These are phyloP conservation scores for Labeo catla DNA, from an alignment of 2,113 vertebrate genomes.

Conservation along the genomic window DNA sequence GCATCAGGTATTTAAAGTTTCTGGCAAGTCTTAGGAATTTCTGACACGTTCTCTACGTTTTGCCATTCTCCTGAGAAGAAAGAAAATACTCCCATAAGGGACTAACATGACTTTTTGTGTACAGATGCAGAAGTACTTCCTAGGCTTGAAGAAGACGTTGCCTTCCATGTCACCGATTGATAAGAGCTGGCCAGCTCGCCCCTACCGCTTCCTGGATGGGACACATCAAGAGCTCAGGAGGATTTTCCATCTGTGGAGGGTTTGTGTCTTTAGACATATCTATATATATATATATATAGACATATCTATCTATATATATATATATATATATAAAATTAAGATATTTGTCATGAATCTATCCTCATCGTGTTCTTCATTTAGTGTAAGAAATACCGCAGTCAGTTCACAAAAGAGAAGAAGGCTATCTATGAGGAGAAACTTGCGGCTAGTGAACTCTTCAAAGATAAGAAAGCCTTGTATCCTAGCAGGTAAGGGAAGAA, in stretches of 20 bases:
- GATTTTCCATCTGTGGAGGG: constrained; percentile 97
- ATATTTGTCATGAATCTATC: neutral
- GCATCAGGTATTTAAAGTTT: neutral
- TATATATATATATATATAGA: neutral
- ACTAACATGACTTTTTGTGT: constrained; percentile 10
- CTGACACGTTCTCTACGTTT: too few relatives aligned
- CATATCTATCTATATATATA: neutral
- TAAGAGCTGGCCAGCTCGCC: constrained; percentile 89
- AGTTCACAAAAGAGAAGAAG: constrained; percentile 94
- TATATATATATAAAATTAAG: neutral
- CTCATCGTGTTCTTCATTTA: constrained; percentile 58
- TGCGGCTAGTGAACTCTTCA: constrained; percentile 96
- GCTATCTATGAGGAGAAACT: constrained; percentile 95
- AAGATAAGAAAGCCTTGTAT: constrained; percentile 96
- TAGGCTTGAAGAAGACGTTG: constrained; percentile 87
- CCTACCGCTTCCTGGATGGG: constrained; percentile 89
- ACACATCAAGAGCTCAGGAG: constrained; percentile 87
- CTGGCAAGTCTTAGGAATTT: neutral
- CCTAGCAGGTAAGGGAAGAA: constrained; percentile 83
- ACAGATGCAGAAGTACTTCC: constrained; percentile 95
- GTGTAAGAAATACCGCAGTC: constrained; percentile 96
- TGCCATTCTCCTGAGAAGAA: neutral
- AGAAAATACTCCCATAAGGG: neutral
- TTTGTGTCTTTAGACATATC: constrained; percentile 61
- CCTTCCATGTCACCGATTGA: constrained; percentile 95